Base-by-base conservation (phyloP, 2,888 invertebrate species). In the Pandemis cinnamomeana region DNA sequence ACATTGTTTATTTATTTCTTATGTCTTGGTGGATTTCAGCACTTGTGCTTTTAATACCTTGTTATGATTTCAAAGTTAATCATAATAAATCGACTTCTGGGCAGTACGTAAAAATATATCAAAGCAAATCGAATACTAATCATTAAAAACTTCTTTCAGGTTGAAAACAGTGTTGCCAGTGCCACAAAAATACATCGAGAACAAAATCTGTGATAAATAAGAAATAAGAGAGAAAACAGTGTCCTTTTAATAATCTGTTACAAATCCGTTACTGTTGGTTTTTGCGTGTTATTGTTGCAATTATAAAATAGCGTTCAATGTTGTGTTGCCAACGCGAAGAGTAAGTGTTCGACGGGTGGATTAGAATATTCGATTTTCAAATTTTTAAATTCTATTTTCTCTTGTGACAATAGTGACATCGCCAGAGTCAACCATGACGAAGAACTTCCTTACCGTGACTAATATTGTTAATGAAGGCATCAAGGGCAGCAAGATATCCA, bases 401-500 rank as follows among this genome's bases (percentile, higher is more conserved):
- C 82, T 81, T 80, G 82, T 84, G 82, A 81, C 81, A 82, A 79
- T 86, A 92, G 89, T 92, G 93, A 82, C 91, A 84, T 90, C 93
- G 78, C 90, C 92, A 84, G 92, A 92, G 86, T 92, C 93, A 71
- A 91, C 91, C 75, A 93, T 94, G 90, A 94, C 93, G 90, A 95
- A 94, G 89, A 95, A 95, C 87, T 95, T 95, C 89, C 90, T 95
- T 87, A 95, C 95, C 80, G 95, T 95, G 76, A 95, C 95, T 86
- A 95, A 91, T 84, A 93, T 94, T 84, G 96, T 97, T 94, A 95
- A 97, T 88, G 97, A 96, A 87, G 96, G 96, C 78, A 95, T 97
- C 86, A 96, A 96, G 88, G 96, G 96, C 85, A 96, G 96, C 95
- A 96, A 96, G 87, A 96, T 96, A 82, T 95, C 96, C 81, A 96